Evolutionary conservation across 2,113 vertebrate species (phyloP), one percentile per base, ranked within the genome.

Genomic region (Willisornis vidua): DNA sequence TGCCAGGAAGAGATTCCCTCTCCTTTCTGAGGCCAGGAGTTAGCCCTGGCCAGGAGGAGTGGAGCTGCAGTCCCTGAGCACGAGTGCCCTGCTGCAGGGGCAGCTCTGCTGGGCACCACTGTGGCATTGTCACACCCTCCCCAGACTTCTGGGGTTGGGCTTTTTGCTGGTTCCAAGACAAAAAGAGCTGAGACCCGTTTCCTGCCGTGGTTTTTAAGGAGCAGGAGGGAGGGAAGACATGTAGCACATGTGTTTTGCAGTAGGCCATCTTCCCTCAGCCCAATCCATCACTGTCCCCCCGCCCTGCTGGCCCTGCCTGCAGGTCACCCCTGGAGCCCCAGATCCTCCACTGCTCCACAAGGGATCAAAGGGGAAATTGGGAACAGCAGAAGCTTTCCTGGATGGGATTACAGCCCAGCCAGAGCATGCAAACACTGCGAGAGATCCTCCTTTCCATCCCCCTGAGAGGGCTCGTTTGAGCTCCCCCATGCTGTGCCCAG

Each of bases 281-380:
- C 70, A 37, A 94, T 97, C 35, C 45, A 80, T 97, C 96, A 94
- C 14, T 66, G 82, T 77, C 71, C 87, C n/a, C 59, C 72, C 45
- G 29, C 71, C 73, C 96, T 59, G 89, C 89, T 48, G 85, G 51
- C 45, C 51, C 46, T 1, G 14, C 92, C 4, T 0, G 75, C 66
- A 46, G 67, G 70, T 94, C 87, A 92, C 29, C 29, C 1, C 19
- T 2, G 2, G 68, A 54, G 75, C 66, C 75, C 41, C 57, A 18
- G 15, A 77, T 55, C 66, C 81, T 46, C 49, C 3, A 3, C 26
- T 24, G 90, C 65, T 71, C 72, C 87, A 78, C 14, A 83, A 90
- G 5, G 48, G 92, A 93, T 97, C 87, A 95, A 96, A 97, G 31
- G 12, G 67, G 46, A 89, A 43, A 23, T 1, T 71, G 14, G 46